Base-by-base conservation (phyloP, 2,888 invertebrate genomes). In the Athripsodes cinereus region DNA sequence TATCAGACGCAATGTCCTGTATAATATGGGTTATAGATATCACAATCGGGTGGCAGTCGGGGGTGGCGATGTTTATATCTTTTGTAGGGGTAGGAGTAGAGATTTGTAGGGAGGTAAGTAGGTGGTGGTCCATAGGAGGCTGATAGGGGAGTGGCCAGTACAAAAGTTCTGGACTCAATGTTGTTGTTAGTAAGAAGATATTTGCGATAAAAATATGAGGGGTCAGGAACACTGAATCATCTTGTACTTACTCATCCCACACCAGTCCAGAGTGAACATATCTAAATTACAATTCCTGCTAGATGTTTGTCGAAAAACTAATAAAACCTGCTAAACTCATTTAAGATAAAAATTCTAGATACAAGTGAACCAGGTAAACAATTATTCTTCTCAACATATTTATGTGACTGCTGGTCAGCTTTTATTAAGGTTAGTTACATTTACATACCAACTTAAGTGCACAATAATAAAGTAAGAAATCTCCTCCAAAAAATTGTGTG, bases 1-100 rank as follows among this genome's bases (percentile, higher is more conserved):
- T 61, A 61, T 63, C 59, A 52, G 50, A 53, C 61, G 59, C 61
- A 63, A 63, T 63, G 63, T 61, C 57, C 61, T 63, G 63, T 60
- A 61, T 63, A 63, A 63, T 63, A 59, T 61, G 56, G 60, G 59
- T 63, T 63, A 61, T 62, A 60, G 60, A 58, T 56, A 58, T 56
- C 55, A 61, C 58, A 55, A 54, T 62, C 58, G 61, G 58, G 58
- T 49, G 58, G 47, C 55, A 20, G 53, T 40, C 13, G 40, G 62
- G 54, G 60, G 40, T 40, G 40, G 53, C 44, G 22, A 46, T 35
- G 53, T 44, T 50, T 50, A 40, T 31, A 54, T 44, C 18, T 21
- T 26, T 35, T 40, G 40, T 13, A 26, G 52, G 53, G 59, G 50
- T 48, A 53, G 59, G 26, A 40, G 40, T n/a, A 19, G 20, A 46